Percentiles rank a stretch among this genome's conserved stretches.
phyloP scores from a whole-genome alignment of 2,888 invertebrate genomes.

The Hirtodrosophila trivittata region DNA sequence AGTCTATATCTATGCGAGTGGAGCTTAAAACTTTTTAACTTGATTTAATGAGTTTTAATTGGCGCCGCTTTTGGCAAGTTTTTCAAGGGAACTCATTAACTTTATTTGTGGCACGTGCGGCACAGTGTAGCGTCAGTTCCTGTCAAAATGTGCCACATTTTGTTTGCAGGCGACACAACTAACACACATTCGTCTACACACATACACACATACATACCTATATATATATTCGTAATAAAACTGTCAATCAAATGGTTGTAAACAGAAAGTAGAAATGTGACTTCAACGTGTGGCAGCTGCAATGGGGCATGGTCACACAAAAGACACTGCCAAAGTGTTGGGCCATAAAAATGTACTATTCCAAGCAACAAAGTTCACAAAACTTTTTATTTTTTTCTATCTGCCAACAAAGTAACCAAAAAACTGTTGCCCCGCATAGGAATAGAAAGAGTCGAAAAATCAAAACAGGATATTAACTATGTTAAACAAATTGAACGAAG shows the following conservation, averaged over 20 bases:
- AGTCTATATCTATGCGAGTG: slow-evolving; percentile 4
- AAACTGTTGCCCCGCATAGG: no score
- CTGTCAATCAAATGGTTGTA: slow-evolving; percentile 62
- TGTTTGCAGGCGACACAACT: no score
- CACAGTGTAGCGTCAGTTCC: slow-evolving; percentile 13
- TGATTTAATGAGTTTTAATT: slow-evolving; percentile 80
- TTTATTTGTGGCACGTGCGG: slow-evolving; percentile 18
- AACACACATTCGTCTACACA: no score
- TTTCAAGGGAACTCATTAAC: slow-evolving; percentile 47
- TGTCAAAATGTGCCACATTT: slow-evolving; percentile 48
- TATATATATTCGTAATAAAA: slow-evolving; percentile 56
- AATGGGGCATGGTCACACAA: slow-evolving; percentile 2
- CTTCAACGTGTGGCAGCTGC: slow-evolving; percentile 13
- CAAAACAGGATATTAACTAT: no score
- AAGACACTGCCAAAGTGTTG: slow-evolving; percentile 34
- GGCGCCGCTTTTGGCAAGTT: slow-evolving; percentile 55
- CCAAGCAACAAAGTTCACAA: slow-evolving; percentile 29
- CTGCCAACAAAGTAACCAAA: no score
- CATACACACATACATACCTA: neutral
- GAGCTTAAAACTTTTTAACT: slow-evolving; percentile 69
- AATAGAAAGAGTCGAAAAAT: no score
- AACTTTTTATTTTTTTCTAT: slow-evolving; percentile 16
- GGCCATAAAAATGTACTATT: slow-evolving; percentile 18
- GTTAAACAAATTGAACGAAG: no score
- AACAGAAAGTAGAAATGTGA: slow-evolving; percentile 13